A percentile compares a stretch with the other conserved stretches of the same genome.
Evolutionary conservation across 2,113 vertebrate species (phyloP).

Genomic region (Pandion haliaetus): DNA sequence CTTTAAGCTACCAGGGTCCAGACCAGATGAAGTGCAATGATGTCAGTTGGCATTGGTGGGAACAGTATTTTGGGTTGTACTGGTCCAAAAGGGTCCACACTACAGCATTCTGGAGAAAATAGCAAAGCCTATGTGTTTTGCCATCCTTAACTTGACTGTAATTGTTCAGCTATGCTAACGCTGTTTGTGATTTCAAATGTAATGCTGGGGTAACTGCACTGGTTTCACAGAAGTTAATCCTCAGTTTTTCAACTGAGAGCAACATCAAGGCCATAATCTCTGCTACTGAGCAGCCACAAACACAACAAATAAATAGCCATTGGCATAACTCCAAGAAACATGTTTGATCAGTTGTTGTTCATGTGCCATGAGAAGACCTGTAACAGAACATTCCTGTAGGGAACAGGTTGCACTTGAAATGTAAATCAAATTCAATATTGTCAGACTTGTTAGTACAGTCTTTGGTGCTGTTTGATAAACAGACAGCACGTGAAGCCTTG

Average conservation of each 20-base stretch:
- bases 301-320: background rate
- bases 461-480: background rate
- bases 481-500: background rate
- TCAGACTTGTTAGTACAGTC: background rate
- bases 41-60: background rate
- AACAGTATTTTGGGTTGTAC: rapidly evolving
- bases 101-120: background rate
- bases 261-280: background rate
- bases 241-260: background rate
- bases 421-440: background rate
- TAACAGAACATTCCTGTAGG: background rate
- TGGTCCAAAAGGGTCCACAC: background rate
- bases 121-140: background rate
- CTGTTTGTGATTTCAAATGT: background rate
- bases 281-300: background rate
- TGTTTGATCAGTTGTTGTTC: background rate
- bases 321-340: background rate
- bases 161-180: background rate
- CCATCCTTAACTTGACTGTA: background rate
- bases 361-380: background rate
- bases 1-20: background rate
- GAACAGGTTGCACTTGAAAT: background rate
- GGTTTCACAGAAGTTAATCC: background rate
- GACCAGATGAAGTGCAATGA: background rate
- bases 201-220: background rate